Evolutionary conservation across 2,113 vertebrate species (phyloP).

Genomic region (Micromys minutus): DNA sequence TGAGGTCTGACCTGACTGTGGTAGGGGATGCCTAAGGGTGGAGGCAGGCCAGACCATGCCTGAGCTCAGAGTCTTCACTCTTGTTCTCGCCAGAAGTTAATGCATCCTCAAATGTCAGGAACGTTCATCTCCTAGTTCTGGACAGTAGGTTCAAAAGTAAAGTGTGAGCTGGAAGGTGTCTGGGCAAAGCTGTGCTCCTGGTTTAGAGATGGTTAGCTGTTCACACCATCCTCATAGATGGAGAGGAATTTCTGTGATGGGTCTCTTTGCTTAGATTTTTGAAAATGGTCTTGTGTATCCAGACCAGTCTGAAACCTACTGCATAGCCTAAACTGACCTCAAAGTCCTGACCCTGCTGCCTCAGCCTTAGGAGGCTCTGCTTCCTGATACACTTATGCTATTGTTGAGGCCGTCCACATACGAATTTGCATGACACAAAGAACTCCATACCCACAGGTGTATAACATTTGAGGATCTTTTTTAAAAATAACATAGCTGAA

Average conservation of each 20-base stretch:
- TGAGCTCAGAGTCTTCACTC: neutral
- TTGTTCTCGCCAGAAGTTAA: rapidly evolving
- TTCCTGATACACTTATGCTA: neutral
- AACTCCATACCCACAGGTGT: neutral
- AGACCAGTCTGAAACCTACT: too few species aligned
- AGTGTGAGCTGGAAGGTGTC: neutral
- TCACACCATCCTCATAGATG: neutral
- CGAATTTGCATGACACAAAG: neutral
- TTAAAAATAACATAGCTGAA: neutral
- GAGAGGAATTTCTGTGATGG: neutral
- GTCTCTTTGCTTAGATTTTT: neutral
- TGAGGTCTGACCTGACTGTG: neutral
- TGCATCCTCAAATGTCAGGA: neutral
- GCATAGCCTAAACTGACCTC: neutral
- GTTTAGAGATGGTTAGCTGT: neutral
- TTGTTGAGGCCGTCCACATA: neutral
- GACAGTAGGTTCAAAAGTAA: neutral
- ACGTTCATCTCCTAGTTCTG: neutral
- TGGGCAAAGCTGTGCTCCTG: neutral
- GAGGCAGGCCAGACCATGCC: too few species aligned
- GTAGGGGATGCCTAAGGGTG: neutral
- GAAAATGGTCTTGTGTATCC: neutral
- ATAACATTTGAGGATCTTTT: constrained; percentile 28
- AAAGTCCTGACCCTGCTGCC: neutral
- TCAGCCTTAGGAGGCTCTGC: neutral